These are phyloP conservation scores for Noctua comes DNA, from an alignment of 2,888 invertebrate genomes.

Conservation along the genomic window DNA sequence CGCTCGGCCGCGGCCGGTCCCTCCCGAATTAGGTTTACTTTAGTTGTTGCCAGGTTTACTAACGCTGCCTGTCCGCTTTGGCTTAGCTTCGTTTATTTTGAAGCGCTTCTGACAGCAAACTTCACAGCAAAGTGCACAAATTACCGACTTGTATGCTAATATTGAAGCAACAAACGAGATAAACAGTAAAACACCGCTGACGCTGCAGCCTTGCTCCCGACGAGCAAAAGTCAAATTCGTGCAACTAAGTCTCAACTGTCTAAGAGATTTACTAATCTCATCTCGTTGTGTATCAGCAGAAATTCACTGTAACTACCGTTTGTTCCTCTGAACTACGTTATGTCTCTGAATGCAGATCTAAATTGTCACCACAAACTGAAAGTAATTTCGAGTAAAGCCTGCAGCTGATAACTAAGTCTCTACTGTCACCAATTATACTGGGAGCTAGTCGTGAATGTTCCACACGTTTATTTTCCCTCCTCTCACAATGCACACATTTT, in stretches of 20 bases:
- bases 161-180: slow-evolving; percentile 37
- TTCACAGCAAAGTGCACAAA: slow-evolving; percentile 39
- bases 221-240: slow-evolving; percentile 27
- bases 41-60: slow-evolving; percentile 45
- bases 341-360: slow-evolving; percentile 5
- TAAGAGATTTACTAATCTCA: slow-evolving; percentile 36
- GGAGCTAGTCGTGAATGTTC: slow-evolving; percentile 24
- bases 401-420: slow-evolving; percentile 5
- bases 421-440: neutral
- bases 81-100: slow-evolving; percentile 40
- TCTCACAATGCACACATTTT: slow-evolving; percentile 51
- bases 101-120: slow-evolving; percentile 27
- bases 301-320: slow-evolving; percentile 3
- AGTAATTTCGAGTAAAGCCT: neutral
- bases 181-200: slow-evolving; percentile 39
- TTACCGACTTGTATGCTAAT: slow-evolving; percentile 49
- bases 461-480: slow-evolving; percentile 25
- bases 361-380: neutral
- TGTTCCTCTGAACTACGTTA: neutral
- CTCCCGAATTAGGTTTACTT: slow-evolving; percentile 39
- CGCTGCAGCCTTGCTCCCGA: slow-evolving; percentile 25
- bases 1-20: slow-evolving; percentile 41
- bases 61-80: slow-evolving; percentile 17
- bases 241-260: slow-evolving; percentile 14
- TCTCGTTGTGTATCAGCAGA: slow-evolving; percentile 1